Percentiles rank a stretch among this genome's conserved stretches.
Conservation (phyloP, 1,140 invertebrate genomes). For the Lordiphosa mommai region DNA sequence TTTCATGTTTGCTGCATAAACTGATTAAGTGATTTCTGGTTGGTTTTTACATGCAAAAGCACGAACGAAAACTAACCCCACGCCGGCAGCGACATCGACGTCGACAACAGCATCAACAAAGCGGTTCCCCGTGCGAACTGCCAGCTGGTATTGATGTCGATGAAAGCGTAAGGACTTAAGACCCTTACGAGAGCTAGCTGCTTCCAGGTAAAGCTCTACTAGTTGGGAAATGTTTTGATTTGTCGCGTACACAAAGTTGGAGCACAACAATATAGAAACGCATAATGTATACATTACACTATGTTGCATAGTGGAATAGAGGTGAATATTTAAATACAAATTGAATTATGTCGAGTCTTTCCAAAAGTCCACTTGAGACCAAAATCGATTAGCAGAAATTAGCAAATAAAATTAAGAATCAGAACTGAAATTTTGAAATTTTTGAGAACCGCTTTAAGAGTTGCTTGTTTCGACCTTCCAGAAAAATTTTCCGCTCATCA, state of each 20-base stretch:
- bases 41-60: conserved; percentile 22
- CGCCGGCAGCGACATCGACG: conserved; percentile 1
- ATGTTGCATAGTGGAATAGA: no score
- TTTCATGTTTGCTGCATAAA: conserved; percentile 39
- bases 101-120: neutral
- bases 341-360: no score
- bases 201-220: conserved; percentile 20
- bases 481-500: no score
- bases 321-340: no score
- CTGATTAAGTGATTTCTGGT: conserved; percentile 60
- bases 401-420: no score
- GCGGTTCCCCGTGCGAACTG: conserved; percentile 10
- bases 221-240: neutral
- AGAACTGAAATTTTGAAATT: no score
- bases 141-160: conserved; percentile 4
- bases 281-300: no score
- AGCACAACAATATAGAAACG: no score
- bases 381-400: no score
- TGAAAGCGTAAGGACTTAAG: neutral
- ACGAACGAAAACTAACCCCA: conserved; percentile 6
- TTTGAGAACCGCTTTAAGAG: no score
- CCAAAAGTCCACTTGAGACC: no score
- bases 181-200: conserved; percentile 6
- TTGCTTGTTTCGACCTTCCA: no score
- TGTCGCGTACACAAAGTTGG: neutral